Evolutionary conservation across 2,888 invertebrate species (phyloP), one percentile per base, ranked within the genome.

Genomic region (Synergus laeviventris): DNA sequence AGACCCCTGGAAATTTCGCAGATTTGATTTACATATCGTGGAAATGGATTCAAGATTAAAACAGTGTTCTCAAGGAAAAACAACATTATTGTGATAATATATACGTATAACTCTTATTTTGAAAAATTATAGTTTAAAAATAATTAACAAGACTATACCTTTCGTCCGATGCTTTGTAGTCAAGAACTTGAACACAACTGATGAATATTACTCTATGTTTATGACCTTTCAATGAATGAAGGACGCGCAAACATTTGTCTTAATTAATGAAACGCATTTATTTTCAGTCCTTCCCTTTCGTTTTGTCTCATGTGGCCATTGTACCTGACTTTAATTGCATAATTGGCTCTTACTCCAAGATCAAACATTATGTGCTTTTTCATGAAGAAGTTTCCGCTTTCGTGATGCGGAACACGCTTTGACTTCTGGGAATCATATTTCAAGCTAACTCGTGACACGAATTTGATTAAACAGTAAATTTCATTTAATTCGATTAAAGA

Each of bases 21-120:
- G 61, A 61, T 61, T 61, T 61, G 16, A 61, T 61, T 61, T 61
- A 61, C 61, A 61, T 61, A 61, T 36, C 14, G 61, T 61, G 14
- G n/a, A 61, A 61, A 61, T 16, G 24, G 61, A 61, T 61, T n/a
- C 14, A 61, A 61, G 36, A 36, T 36, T 61, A 14, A 21, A 61
- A 61, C 31, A 61, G 36, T n/a, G 16, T 8, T 36, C 38, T 49
- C 45, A 5, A 14, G 0, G 5, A 16, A 49, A 49, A n/a, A 1
- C 12, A 31, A 31, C 31, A 31, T 31, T 31, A n/a, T n/a, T n/a
- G n/a, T n/a, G n/a, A n/a, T n/a, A n/a, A n/a, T n/a, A n/a, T n/a
- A n/a, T n/a, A n/a, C n/a, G 12, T 42, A 42, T 42, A 31, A 31
- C 31, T 31, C 31, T 31, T 9, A 9, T 54, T 11, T 21, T 21